Evolutionary conservation across 2,113 vertebrate genomes (phyloP), one percentile per base, ranked within the genome.

Genomic region (Planiliza haematocheilus): DNA sequence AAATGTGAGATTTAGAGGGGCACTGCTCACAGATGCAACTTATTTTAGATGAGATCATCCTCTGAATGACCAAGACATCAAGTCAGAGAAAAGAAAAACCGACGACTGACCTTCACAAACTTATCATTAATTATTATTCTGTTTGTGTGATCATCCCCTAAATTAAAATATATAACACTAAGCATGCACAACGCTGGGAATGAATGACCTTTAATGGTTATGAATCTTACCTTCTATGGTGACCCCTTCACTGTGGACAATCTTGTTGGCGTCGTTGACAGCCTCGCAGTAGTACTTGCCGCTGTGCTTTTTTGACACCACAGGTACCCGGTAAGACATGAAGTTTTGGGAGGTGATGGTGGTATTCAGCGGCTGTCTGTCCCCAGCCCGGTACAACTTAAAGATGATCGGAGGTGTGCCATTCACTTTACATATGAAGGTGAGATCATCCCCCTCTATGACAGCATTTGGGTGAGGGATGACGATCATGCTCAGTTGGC

Each of bases 351-450:
- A 1, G 5, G 78, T 52, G 2, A 49, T 91, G 4, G 0, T 55
- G 43, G 16, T 63, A 17, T 48, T 0, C 18, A 94, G 46, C 0
- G 83, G 75, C 1, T 8, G 10, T 0, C 1, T 1, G 0, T 0
- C 6, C 4, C 72, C 82, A 0, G 1, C 9, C 1, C 65, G 78
- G 73, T 89, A 94, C 75, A 74, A 91, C 39, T 64, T 88, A 13
- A 92, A 94, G 20, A 64, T 94, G 79, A 95, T 12, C 0, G 94
- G 94, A 0, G 82, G 84, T 0, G 90, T 81, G 24, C 92, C 94
- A 0, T 42, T 36, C 0, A 88, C 52, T 0, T 50, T 42, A 60
- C 93, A 94, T 8, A 92, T 72, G 16, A 94, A 80, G 56, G 1
- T 2, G 7, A 93, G 65, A 2, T 77, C 0, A 0, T 55, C 0